These are phyloP conservation scores for Macrosoma leucophasiata DNA, from an alignment of 2,888 invertebrate genomes.

Conservation along the genomic window DNA sequence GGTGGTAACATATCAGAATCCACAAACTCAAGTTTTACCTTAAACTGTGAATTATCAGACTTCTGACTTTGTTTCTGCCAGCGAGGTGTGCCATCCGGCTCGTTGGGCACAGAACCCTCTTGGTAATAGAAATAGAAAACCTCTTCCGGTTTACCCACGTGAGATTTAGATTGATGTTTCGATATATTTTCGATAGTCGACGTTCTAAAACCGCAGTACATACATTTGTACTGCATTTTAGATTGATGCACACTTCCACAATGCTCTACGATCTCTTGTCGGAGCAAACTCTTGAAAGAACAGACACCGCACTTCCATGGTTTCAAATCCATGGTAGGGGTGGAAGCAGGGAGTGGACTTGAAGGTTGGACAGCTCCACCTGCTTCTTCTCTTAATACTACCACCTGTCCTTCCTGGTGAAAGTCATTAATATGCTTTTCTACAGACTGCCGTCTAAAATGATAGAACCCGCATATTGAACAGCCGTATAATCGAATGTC, in stretches of 20 bases:
- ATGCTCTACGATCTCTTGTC: slow-evolving; percentile 77
- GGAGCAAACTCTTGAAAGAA: slow-evolving; percentile 74
- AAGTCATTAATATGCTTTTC: slow-evolving; percentile 80
- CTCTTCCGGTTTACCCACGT: slow-evolving; percentile 55
- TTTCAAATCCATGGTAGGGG: slow-evolving; percentile 69
- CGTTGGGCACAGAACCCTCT: slow-evolving; percentile 47
- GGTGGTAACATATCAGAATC: slow-evolving; percentile 15
- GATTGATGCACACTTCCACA: slow-evolving; percentile 76
- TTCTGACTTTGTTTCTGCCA: slow-evolving; percentile 55
- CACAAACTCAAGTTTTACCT: slow-evolving; percentile 40
- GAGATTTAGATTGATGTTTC: slow-evolving; percentile 77
- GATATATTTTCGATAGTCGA: slow-evolving; percentile 73
- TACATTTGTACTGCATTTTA: slow-evolving; percentile 82
- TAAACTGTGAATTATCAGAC: slow-evolving; percentile 25
- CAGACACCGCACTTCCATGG: slow-evolving; percentile 84
- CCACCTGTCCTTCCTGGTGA: slow-evolving; percentile 71
- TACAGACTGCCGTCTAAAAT: slow-evolving; percentile 77
- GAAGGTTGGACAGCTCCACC: slow-evolving; percentile 33
- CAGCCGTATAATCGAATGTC: slow-evolving; percentile 84
- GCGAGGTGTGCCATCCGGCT: slow-evolving; percentile 42
- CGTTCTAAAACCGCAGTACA: slow-evolving; percentile 76
- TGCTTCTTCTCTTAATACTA: slow-evolving; percentile 48
- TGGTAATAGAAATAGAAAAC: slow-evolving; percentile 75
- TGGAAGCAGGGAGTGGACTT: slow-evolving; percentile 23
- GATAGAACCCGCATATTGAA: slow-evolving; percentile 79